Evolutionary conservation across 2,888 invertebrate genomes (phyloP).

Genomic region (Smittia aterrima): DNA sequence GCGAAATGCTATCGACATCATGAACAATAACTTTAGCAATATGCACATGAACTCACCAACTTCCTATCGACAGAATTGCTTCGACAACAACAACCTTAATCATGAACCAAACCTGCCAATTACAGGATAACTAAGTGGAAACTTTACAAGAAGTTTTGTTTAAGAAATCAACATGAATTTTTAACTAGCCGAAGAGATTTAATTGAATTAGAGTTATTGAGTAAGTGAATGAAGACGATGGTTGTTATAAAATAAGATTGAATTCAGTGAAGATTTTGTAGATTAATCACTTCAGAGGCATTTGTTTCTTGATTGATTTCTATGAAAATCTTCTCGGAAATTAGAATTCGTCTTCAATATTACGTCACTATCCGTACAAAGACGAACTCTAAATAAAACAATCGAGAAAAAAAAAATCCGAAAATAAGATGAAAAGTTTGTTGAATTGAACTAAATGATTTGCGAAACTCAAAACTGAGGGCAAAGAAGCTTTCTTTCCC

Average conservation of each 20-base stretch:
- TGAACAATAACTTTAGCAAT: slow-evolving; percentile 40
- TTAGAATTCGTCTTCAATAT: too few species aligned
- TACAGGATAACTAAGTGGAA: slow-evolving; percentile 33
- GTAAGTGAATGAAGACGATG: not conserved
- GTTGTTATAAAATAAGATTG: not conserved
- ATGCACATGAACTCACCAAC: slow-evolving; percentile 31
- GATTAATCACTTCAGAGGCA: not conserved
- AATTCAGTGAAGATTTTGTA: not conserved
- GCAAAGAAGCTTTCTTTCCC: not conserved
- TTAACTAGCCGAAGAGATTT: slow-evolving; percentile 4
- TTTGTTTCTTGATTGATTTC: too few species aligned
- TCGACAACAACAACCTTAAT: slow-evolving; percentile 32
- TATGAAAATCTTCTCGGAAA: too few species aligned
- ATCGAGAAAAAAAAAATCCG: not conserved
- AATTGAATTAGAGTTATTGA: slow-evolving; percentile 3
- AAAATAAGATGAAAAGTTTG: not conserved
- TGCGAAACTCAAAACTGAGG: not conserved
- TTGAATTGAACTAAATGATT: slow-evolving; percentile 2
- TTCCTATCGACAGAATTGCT: slow-evolving; percentile 27
- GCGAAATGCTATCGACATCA: slow-evolving; percentile 25
- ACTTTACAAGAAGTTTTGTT: not conserved
- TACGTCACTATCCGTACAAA: too few species aligned
- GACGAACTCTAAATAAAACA: not conserved
- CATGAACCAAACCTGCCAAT: slow-evolving; percentile 34
- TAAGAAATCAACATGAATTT: slow-evolving; percentile 7